phyloP scores from a whole-genome alignment of 1,140 invertebrate genomes.

The Zaprionus vittiger region DNA sequence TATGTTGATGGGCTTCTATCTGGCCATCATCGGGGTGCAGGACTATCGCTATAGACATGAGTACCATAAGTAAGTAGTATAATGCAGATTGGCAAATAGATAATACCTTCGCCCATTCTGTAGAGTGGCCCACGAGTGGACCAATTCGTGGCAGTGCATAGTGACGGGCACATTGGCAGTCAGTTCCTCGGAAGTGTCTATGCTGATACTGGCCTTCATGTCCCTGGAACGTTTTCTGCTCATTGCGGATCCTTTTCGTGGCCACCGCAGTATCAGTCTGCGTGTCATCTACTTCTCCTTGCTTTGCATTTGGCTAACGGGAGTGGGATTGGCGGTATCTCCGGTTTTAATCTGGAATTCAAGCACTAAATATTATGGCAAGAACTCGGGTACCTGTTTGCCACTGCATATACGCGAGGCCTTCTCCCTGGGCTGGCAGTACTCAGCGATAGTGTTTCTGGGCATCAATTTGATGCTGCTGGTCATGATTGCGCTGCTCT shows the following conservation, averaged over 20 bases:
- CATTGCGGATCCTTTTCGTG: constrained; percentile 89
- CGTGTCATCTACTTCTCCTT: constrained; percentile 85
- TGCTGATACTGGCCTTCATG: constrained; percentile 91
- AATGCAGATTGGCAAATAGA: background rate
- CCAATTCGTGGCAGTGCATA: constrained; percentile 88
- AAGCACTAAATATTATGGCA: constrained; percentile 88
- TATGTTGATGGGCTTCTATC: constrained; percentile 91
- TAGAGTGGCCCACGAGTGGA: constrained; percentile 88
- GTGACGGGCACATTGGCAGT: constrained; percentile 88
- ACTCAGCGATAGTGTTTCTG: constrained; percentile 90
- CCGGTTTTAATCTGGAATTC: constrained; percentile 88
- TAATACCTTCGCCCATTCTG: background rate
- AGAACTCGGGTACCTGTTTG: constrained; percentile 88
- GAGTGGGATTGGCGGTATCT: constrained; percentile 87
- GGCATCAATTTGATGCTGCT: constrained; percentile 88
- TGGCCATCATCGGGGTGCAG: constrained; percentile 89
- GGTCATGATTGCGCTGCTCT: constrained; percentile 87
- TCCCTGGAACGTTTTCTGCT: constrained; percentile 90
- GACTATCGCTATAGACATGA: constrained; percentile 88
- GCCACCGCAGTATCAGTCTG: constrained; percentile 86
- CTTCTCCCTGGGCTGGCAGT: constrained; percentile 90
- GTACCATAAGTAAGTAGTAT: constrained; percentile 85
- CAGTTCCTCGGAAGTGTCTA: constrained; percentile 90
- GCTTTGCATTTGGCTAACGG: constrained; percentile 87
- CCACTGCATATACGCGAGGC: constrained; percentile 90